Base-by-base conservation (phyloP, 2,888 invertebrate species). In the Acanthosepion lycidas region DNA sequence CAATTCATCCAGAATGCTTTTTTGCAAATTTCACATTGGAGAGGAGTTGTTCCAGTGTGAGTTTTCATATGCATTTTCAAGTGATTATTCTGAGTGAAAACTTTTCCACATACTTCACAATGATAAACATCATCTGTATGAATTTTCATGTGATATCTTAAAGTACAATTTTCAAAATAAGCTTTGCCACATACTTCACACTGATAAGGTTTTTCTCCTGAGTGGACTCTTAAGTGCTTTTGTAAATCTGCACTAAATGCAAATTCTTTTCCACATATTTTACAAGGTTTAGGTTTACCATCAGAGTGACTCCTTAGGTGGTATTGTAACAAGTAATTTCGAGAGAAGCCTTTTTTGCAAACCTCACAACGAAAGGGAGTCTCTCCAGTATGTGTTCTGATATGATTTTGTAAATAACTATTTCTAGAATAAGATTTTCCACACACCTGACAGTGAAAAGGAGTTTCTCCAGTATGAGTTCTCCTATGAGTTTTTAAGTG, bases 381-480 rank as follows among this genome's bases (percentile, higher is more conserved):
- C 97, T 12, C 98, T 96, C 94, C 96, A 96, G 18, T 96, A 96
- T n/a, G 91, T n/a, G 48, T n/a, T 91, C 91, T n/a, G 33, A 42
- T 91, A 91, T 91, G 91, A 42, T 33, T 91, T n/a, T 18, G 33
- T 33, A 91, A 91, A 15, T 91, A 42, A 91, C 91, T 91, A 33
- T 96, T 96, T 6, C 97, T 97, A 48, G 97, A 97, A 94, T 97
- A 97, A 95, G 96, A 97, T 94, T 97, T 96, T 53, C 96, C 96
- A 95, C 98, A 98, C 94, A 95, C 95, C 8, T 95, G 95, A 95
- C 97, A 97, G 5, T 95, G 95, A 95, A 96, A 97, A 6, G 97
- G 97, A 91, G 97, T 97, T 95, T 97, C 97, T 96, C 97, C 97
- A 94, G 97, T 97, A 95, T 97, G 97, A 94, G 97, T 97, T 49